Conservation (phyloP, 2,888 invertebrate genomes). For the Chaetogeoica ovagalla region DNA sequence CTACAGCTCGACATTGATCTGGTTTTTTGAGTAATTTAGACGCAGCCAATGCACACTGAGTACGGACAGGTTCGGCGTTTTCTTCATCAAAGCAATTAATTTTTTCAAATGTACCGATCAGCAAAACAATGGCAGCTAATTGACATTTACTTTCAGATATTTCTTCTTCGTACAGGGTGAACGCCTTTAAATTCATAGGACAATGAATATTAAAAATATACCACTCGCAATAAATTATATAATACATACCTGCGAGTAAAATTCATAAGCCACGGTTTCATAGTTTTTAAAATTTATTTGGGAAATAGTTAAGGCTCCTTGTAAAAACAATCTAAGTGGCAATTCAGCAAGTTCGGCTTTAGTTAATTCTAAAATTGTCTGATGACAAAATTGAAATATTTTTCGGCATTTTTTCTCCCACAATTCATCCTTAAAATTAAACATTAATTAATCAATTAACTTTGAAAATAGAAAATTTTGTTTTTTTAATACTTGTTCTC, state of each 20-base stretch:
- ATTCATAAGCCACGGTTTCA: conserved; percentile 97
- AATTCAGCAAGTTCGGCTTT: conserved; percentile 94
- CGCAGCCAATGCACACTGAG: conserved; percentile 93
- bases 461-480: conserved; percentile 8
- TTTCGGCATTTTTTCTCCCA: conserved; percentile 99
- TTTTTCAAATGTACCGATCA: conserved; percentile 93
- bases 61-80: conserved; percentile 93
- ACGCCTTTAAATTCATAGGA: conserved; percentile 67
- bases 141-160: conserved; percentile 97
- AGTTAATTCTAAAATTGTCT: conserved; percentile 89
- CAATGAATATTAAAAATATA: neutral
- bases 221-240: neutral
- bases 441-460: conserved; percentile 15
- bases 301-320: conserved; percentile 91
- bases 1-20: conserved; percentile 95
- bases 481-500: conserved; percentile 67
- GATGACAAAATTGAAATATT: conserved; percentile 97
- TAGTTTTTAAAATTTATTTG: conserved; percentile 91
- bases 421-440: conserved; percentile 76
- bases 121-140: conserved; percentile 90
- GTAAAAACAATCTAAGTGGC: conserved; percentile 88
- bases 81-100: conserved; percentile 94
- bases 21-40: conserved; percentile 96
- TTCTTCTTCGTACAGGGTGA: conserved; percentile 97
- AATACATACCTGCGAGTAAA: conserved; percentile 76